Evolutionary conservation across 2,797 vertebrate genomes (phyloP), one percentile per base, ranked within the genome.

Genomic region (Phalanger gymnotis): DNA sequence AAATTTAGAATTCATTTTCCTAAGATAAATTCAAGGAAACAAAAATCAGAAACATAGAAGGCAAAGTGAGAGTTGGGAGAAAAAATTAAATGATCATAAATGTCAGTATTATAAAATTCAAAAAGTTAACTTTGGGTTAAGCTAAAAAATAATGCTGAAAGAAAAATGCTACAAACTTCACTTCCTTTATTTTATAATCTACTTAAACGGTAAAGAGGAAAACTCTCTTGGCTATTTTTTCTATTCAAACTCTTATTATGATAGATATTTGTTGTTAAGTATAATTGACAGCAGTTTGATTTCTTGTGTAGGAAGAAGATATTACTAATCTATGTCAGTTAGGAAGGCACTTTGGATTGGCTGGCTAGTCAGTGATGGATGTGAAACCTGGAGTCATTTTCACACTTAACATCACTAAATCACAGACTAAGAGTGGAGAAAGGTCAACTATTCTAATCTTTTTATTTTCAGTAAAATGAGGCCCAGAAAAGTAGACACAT

Each of bases 251-350:
- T 93, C 90, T 90, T 7, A 94, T 10, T 90, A 13, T 34, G 90
- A 66, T 91, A 95, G 14, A 52, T 40, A 95, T 30, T 92, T 92
- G 57, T 96, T 53, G 52, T 54, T 94, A 14, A 91, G 90, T 56
- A 40, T 90, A 92, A 94, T 92, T 96, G 54, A 58, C 16, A 97
- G 73, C 9, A 90, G 14, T 94, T n/a, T 93, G 47, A 53, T 27
- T 55, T 95, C 57, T 81, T 95, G 90, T 95, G 30, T 95, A 94
- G 93, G n/a, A 95, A 97, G 81, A 90, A 90, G 51, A 56, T 91
- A 30, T 47, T 92, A 91, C 0, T 93, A 81, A 81, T 25, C n/a
- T 22, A 73, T 40, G 34, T 40, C 66, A 81, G n/a, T 81, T 81
- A 81, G 66, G n/a, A 81, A 40, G 5, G n/a, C n/a, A 40, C 19